phyloP scores from a whole-genome alignment of 64 coral and sea anemone species.

The Dendrophyllia cribrosa region DNA sequence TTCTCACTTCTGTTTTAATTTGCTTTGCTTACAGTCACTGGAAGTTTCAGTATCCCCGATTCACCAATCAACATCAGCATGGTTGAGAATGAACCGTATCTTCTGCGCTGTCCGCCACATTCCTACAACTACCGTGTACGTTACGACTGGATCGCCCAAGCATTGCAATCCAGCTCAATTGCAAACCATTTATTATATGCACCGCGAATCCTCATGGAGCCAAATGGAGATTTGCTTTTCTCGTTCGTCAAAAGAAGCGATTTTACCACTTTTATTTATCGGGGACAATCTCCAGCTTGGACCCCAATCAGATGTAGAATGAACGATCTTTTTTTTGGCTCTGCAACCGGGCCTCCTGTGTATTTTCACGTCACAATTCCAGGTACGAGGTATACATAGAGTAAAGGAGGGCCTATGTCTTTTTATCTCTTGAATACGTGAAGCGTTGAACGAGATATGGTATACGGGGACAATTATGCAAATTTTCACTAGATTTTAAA shows the following conservation, averaged over 20 bases:
- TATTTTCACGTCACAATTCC: background rate
- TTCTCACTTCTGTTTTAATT: too few relatives aligned
- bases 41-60: background rate
- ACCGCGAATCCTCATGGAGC: conserved; percentile 27
- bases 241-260: background rate
- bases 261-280: background rate
- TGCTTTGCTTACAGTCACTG: background rate
- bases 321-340: background rate
- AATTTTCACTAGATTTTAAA: too few relatives aligned
- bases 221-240: conserved; percentile 23
- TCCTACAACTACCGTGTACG: conserved; percentile 2
- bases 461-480: too few relatives aligned
- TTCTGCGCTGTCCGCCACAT: conserved; percentile 19
- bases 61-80: background rate
- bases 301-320: background rate
- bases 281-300: too few relatives aligned
- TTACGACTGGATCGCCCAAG: conserved; percentile 5
- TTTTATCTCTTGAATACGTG: too few relatives aligned
- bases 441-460: too few relatives aligned
- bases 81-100: background rate
- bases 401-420: too few relatives aligned
- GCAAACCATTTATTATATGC: background rate
- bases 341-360: background rate
- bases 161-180: background rate
- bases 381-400: background rate